These are phyloP conservation scores for Eumeta japonica DNA, from an alignment of 1,140 invertebrate species.

Conservation along the genomic window DNA sequence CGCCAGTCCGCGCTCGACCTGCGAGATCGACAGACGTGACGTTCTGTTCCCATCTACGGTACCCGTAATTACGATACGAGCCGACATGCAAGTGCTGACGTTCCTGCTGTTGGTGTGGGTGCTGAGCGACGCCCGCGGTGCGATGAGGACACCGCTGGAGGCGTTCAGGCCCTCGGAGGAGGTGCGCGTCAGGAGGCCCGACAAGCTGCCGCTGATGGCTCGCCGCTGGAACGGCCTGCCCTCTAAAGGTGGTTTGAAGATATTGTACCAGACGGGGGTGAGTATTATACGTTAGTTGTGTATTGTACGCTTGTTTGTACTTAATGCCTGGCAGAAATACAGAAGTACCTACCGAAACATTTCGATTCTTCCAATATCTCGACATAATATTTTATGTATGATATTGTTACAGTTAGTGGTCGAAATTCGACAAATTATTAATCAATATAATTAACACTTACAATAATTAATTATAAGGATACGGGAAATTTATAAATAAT, in stretches of 20 bases:
- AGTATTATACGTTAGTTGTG: slow-evolving; percentile 23
- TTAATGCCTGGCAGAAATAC: no score
- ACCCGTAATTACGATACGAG: not conserved
- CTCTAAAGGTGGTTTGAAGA: slow-evolving; percentile 37
- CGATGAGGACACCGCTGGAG: slow-evolving; percentile 44
- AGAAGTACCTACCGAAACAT: no score
- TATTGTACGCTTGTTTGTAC: no score
- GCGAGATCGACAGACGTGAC: slow-evolving; percentile 21
- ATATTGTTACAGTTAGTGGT: no score
- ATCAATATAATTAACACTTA: no score
- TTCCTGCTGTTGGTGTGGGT: slow-evolving; percentile 30
- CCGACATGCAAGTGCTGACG: slow-evolving; percentile 38
- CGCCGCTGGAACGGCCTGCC: slow-evolving; percentile 31
- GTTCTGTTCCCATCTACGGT: not conserved
- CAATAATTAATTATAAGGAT: no score
- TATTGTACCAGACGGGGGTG: slow-evolving; percentile 48
- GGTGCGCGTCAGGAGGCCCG: slow-evolving; percentile 39
- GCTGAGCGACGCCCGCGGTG: slow-evolving; percentile 27
- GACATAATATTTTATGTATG: no score
- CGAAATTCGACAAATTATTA: no score
- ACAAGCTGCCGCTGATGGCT: slow-evolving; percentile 37
- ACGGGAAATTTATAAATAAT: no score
- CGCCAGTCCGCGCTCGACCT: slow-evolving; percentile 38
- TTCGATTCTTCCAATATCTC: no score
- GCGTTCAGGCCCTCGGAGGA: slow-evolving; percentile 44